Base-by-base conservation (phyloP, 1,140 invertebrate species). In the Campoletis sonorensis region DNA sequence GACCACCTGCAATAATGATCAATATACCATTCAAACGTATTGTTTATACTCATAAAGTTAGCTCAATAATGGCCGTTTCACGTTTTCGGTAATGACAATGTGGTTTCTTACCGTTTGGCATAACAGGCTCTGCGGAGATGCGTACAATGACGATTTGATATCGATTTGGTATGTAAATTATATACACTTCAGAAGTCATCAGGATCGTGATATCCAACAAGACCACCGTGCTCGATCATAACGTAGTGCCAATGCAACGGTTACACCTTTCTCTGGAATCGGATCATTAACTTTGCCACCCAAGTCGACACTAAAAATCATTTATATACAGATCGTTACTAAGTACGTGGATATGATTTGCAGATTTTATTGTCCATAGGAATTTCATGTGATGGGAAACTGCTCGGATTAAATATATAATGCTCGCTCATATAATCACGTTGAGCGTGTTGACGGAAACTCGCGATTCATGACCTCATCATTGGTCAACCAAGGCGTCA, bases 81-180 rank as follows among this genome's bases (percentile, higher is more conserved):
- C 23, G 13, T 64, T 64, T 26, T 64, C 4, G 27, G 27, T 26
- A 64, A 10, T 13, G 61, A 2, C 23, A 26, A 13, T 64, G 1
- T 23, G 11, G 23, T 0, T 26, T 26, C 23, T 64, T 26, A 7
- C 18, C 18, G n/a, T 64, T 64, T 13, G 23, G 61, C 61, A 23
- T 64, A 64, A 64, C 27, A 26, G 61, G 5, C 61, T n/a, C 18
- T 23, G 21, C 61, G 26, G 23, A 30, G 15, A 37, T 51, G 61
- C 49, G 23, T 27, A 64, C 23, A 49, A 70, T 18, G 64, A 49
- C 77, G 61, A 68, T 49, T 11, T 16, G 26, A 27, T 33, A 18
- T 68, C 51, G 27, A 67, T 64, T 79, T 79, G 49, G 10, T n/a
- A 58, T 37, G 37, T 26, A 33, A 37, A 58, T 68, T 79, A 27